Evolutionary conservation across 2,888 invertebrate genomes (phyloP).

Genomic region (Exephanes ischioxanthus): DNA sequence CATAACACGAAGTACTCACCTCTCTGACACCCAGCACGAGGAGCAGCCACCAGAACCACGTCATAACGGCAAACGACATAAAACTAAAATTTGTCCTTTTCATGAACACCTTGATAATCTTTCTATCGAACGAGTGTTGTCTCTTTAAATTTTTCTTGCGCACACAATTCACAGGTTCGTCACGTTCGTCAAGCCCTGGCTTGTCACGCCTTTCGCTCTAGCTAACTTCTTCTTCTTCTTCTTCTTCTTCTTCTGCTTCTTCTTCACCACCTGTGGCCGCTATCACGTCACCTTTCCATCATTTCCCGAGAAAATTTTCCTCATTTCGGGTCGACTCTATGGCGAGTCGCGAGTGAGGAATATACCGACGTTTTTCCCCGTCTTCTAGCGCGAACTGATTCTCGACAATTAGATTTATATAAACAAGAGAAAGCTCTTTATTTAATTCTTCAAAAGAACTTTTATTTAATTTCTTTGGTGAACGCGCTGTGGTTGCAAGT

Average conservation of each 20-base stretch:
- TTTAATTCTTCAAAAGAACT: background rate
- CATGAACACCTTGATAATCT: conserved; percentile 67
- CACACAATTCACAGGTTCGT: conserved; percentile 26
- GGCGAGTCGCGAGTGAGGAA: conserved; percentile 8
- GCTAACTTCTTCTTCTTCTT: conserved; percentile 15
- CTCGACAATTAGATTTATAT: conserved; percentile 6
- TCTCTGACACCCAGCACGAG: conserved; percentile 65
- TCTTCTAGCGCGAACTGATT: background rate
- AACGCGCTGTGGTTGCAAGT: conserved; percentile 26
- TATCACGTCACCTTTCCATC: conserved; percentile 72
- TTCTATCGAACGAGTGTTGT: background rate
- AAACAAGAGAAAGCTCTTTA: too few species aligned
- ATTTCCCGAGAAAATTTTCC: conserved; percentile 65
- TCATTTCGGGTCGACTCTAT: conserved; percentile 64
- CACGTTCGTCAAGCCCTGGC: conserved; percentile 32
- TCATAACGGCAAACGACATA: conserved; percentile 45
- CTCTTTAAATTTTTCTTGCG: background rate
- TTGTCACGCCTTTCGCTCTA: conserved; percentile 21
- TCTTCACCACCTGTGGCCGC: conserved; percentile 43
- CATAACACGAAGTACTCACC: conserved; percentile 60
- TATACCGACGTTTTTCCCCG: background rate
- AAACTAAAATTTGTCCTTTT: conserved; percentile 69
- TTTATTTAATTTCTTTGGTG: conserved; percentile 9
- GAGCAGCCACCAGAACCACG: conserved; percentile 67
- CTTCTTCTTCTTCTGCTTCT: conserved; percentile 44